Evolutionary conservation across 2,113 vertebrate species (phyloP).

Genomic region (Crocuta crocuta): DNA sequence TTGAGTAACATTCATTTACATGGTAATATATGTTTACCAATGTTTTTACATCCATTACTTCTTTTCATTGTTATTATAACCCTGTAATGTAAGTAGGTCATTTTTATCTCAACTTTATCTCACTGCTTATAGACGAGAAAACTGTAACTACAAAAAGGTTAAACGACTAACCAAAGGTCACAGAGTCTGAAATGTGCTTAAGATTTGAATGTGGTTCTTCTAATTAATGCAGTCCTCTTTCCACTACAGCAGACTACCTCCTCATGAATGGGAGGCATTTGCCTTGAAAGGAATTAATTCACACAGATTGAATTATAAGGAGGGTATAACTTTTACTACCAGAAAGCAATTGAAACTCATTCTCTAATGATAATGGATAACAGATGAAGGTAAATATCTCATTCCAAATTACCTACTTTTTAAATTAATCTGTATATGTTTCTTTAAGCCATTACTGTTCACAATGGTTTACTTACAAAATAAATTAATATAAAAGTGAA

Average conservation of each 20-base stretch:
- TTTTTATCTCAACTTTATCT: background rate
- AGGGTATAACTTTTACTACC: background rate
- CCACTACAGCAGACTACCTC: background rate
- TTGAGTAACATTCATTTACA: background rate
- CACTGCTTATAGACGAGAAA: slow-evolving; percentile 18
- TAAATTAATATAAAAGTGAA: background rate
- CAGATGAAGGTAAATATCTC: background rate
- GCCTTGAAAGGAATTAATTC: background rate
- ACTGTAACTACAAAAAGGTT: background rate
- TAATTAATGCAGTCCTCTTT: background rate
- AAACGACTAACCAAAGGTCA: background rate
- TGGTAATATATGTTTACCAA: slow-evolving; percentile 19
- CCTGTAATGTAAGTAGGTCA: background rate
- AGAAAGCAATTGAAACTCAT: background rate
- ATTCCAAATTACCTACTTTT: background rate
- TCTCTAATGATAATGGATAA: background rate
- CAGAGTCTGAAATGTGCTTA: background rate
- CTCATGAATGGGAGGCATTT: background rate
- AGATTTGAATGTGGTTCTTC: background rate
- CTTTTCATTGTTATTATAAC: slow-evolving; percentile 30
- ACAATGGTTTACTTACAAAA: background rate
- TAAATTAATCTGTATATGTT: background rate
- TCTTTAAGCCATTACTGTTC: background rate
- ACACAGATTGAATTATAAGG: background rate
- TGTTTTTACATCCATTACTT: background rate